These are phyloP conservation scores for Lycia hirtaria DNA, from an alignment of 2,888 invertebrate genomes.

Conservation along the genomic window DNA sequence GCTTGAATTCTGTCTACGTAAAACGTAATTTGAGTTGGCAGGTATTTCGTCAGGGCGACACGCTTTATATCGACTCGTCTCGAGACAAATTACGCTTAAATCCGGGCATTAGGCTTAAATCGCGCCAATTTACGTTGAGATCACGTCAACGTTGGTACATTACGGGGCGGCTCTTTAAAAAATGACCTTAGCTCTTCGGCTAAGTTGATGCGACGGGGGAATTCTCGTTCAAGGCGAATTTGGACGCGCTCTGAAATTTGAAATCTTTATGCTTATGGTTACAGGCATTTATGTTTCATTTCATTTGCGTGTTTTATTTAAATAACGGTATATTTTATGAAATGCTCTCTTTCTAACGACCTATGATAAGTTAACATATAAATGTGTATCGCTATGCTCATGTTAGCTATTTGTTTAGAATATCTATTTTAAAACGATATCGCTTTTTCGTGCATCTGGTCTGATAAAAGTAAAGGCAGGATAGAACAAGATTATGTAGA, in stretches of 20 bases:
- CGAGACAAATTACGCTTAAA: constrained; percentile 50
- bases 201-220: constrained; percentile 30
- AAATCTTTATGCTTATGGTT: not conserved
- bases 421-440: too few species aligned
- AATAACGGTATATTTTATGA: not conserved
- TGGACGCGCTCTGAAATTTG: constrained; percentile 11
- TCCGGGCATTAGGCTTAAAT: constrained; percentile 53
- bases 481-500: too few species aligned
- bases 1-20: constrained; percentile 43
- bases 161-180: constrained; percentile 54
- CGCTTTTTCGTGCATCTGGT: too few species aligned
- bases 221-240: constrained; percentile 25
- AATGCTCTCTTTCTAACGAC: too few species aligned
- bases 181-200: constrained; percentile 47
- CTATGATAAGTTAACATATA: too few species aligned
- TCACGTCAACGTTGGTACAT: constrained; percentile 58
- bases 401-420: too few species aligned
- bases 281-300: not conserved
- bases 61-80: constrained; percentile 52
- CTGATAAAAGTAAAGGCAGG: too few species aligned
- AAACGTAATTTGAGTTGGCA: constrained; percentile 53
- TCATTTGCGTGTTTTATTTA: not conserved
- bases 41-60: constrained; percentile 55
- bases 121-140: constrained; percentile 62
- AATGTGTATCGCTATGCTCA: too few species aligned